A percentile compares a stretch with the other conserved stretches of the same genome.
phyloP scores from a whole-genome alignment of 2,888 invertebrate genomes.

The Hemithea aestivaria region DNA sequence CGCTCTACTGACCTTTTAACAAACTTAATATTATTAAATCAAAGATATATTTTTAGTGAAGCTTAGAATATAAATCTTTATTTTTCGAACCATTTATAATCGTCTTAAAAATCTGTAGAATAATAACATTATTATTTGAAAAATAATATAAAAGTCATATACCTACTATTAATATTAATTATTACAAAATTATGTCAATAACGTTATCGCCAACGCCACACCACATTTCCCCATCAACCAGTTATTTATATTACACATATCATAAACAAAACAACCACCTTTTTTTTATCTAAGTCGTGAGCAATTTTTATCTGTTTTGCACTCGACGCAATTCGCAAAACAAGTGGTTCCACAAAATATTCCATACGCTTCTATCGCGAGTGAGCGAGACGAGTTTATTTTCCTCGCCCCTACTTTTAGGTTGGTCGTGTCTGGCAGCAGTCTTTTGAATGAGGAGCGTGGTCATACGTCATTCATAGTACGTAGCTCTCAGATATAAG shows the following conservation, averaged over 20 bases:
- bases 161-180: too few relatives aligned
- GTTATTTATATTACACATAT: conserved; percentile 14
- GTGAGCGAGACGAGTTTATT: conserved; percentile 57
- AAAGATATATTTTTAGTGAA: too few relatives aligned
- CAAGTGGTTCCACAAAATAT: conserved; percentile 74
- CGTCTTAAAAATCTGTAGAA: too few relatives aligned
- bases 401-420: conserved; percentile 55
- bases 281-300: conserved; percentile 33
- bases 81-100: too few relatives aligned
- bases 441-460: conserved; percentile 59
- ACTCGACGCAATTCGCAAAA: conserved; percentile 73
- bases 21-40: too few relatives aligned
- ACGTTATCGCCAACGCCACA: too few relatives aligned
- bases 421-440: conserved; percentile 58
- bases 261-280: conserved; percentile 21
- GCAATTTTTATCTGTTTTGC: conserved; percentile 55
- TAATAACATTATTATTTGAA: too few relatives aligned
- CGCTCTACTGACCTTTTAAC: too few relatives aligned
- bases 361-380: conserved; percentile 72
- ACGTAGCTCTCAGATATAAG: conserved; percentile 78
- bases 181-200: not conserved
- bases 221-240: conserved; percentile 22
- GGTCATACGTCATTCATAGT: conserved; percentile 73
- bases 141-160: too few relatives aligned
- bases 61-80: too few relatives aligned